Percentiles rank a stretch among this genome's conserved stretches.
Evolutionary conservation across 2,888 invertebrate genomes (phyloP).

Genomic region (Pseudanteris insignis): DNA sequence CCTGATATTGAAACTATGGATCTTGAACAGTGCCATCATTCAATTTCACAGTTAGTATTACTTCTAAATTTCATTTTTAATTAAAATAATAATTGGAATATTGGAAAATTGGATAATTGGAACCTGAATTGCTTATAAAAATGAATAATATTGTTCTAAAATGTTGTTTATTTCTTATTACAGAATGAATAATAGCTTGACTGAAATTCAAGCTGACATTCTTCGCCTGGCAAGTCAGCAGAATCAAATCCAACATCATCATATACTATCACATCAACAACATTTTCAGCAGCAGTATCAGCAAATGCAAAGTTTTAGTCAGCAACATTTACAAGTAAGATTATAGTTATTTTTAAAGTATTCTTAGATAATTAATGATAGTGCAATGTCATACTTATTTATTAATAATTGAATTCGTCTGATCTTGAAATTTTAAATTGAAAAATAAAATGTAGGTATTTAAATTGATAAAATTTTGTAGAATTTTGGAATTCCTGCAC

Average conservation of each 20-base stretch:
- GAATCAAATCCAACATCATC: slow-evolving; percentile 77
- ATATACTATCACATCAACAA: slow-evolving; percentile 70
- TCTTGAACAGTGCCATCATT: slow-evolving; percentile 83
- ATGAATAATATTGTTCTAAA: background rate
- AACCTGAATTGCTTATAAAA: background rate
- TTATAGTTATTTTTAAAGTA: no score
- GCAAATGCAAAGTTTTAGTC: slow-evolving; percentile 67
- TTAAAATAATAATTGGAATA: background rate
- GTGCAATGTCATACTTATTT: no score
- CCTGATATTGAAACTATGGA: slow-evolving; percentile 85
- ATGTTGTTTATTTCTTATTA: no score
- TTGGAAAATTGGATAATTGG: background rate
- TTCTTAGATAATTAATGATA: no score
- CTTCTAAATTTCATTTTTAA: no score
- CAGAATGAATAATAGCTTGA: slow-evolving; percentile 92
- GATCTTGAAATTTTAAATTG: no score
- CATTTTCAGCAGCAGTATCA: slow-evolving; percentile 71
- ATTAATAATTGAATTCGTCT: background rate
- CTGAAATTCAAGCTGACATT: slow-evolving; percentile 94
- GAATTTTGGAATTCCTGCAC: slow-evolving; percentile 56
- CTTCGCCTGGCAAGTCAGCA: slow-evolving; percentile 87
- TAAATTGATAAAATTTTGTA: no score
- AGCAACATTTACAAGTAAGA: slow-evolving; percentile 63
- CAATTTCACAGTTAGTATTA: slow-evolving; percentile 81
- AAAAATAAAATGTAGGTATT: no score